A percentile compares a stretch with the other conserved stretches of the same genome.
Evolutionary conservation across 2,888 invertebrate species (phyloP).

Genomic region (Oscheius sp.): DNA sequence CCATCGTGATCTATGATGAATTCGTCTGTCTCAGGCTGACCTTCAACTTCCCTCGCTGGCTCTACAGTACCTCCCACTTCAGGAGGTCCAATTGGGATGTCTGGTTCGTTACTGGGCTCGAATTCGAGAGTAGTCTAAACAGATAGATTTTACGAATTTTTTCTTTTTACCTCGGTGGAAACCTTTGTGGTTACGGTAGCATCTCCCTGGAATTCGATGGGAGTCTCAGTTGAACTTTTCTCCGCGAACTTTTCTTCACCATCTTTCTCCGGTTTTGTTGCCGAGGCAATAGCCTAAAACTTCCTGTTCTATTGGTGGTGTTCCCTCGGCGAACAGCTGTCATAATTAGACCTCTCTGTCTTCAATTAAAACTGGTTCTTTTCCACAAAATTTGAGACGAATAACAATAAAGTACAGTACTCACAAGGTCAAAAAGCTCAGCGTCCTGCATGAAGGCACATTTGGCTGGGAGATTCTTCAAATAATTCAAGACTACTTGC

Average conservation of each 20-base stretch:
- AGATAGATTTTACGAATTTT: too few species aligned
- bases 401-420: neutral
- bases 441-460: conserved; percentile 13
- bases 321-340: neutral
- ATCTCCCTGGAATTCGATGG: neutral
- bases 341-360: neutral
- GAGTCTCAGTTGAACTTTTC: neutral
- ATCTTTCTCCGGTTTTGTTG: neutral
- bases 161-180: neutral
- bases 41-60: conserved; percentile 13
- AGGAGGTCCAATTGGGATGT: conserved; percentile 16
- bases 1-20: conserved; percentile 21
- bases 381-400: neutral
- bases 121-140: conserved; percentile 6
- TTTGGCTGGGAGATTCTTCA: conserved; percentile 20
- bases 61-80: conserved; percentile 21
- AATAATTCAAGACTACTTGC: conserved; percentile 6
- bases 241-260: neutral
- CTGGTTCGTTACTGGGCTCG: conserved; percentile 18
- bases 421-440: conserved; percentile 8
- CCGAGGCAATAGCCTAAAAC: conserved; percentile 12
- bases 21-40: conserved; percentile 18
- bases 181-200: conserved; percentile 7
- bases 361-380: neutral
- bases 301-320: neutral